Base-by-base conservation (phyloP, 1,140 invertebrate genomes). In the Epicauta chinensis region DNA sequence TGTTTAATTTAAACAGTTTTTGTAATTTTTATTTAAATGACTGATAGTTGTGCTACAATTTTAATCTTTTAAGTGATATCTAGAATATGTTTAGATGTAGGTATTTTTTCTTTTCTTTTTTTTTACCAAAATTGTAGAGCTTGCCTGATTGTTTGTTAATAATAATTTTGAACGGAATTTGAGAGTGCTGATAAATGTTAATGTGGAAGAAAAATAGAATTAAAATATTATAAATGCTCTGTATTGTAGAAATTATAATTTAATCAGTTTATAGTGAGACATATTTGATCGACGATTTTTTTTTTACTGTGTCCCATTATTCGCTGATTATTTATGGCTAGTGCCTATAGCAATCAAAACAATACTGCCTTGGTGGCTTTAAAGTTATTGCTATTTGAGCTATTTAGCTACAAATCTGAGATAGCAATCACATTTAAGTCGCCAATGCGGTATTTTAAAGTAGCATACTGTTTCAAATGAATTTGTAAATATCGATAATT, bases 301-400 rank as follows among this genome's bases (percentile, higher is more conserved):
- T 42, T 41, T 29, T 41, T 35, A 38, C 31, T 51, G 9, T 55
- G 39, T 45, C 35, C 11, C 50, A 40, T 43, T 53, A 39, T 53
- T 46, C 44, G 30, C 55, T 57, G 55, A 42, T 47, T 48, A 32
- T 55, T 52, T 58, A 50, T 52, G 49, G 48, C 55, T 61, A 59
- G 59, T 61, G 59, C 59, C 59, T 61, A 55, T 56, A 61, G 56
- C 34, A 52, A 58, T 57, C 35, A 58, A 54, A 56, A 45, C 51
- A 44, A 58, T 37, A 58, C n/a, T n/a, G n/a, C n/a, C n/a, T n/a
- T n/a, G n/a, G n/a, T n/a, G n/a, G n/a, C n/a, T n/a, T n/a, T n/a
- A n/a, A n/a, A n/a, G n/a, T n/a, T n/a, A n/a, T n/a, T n/a, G n/a
- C n/a, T n/a, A n/a, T n/a, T n/a, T n/a, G n/a, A n/a, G n/a, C n/a